A percentile compares a stretch with the other conserved stretches of the same genome.
These are phyloP conservation scores for Sebastes hubbsi DNA, from an alignment of 2,797 vertebrate genomes.

Conservation along the genomic window DNA sequence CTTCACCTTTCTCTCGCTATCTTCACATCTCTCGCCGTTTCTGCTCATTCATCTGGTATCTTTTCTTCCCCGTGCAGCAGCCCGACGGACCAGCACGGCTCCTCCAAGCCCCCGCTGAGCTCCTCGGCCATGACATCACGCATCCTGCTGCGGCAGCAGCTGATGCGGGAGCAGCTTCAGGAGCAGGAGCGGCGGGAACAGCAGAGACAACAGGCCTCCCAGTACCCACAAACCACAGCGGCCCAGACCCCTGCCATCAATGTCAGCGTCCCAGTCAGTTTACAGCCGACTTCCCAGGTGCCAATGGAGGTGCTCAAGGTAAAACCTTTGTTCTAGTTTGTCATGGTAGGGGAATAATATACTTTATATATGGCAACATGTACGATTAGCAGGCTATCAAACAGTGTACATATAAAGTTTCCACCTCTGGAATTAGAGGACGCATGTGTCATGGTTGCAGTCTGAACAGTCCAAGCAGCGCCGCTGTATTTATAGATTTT, in stretches of 20 bases:
- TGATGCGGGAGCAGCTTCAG: constrained; percentile 99
- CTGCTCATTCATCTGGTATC: constrained; percentile 18
- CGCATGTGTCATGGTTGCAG: constrained; percentile 67
- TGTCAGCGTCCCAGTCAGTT: constrained; percentile 86
- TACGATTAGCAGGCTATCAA: constrained; percentile 23
- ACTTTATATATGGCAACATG: background rate
- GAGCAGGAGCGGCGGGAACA: constrained; percentile 96
- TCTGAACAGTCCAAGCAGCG: constrained; percentile 32
- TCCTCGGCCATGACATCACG: constrained; percentile 96
- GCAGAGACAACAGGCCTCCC: constrained; percentile 88
- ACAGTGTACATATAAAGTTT: constrained; percentile 55
- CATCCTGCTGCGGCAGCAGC: constrained; percentile 96
- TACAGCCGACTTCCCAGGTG: constrained; percentile 89
- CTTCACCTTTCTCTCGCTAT: background rate
- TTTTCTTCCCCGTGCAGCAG: constrained; percentile 74
- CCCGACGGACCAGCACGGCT: constrained; percentile 90
- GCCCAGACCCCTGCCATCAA: constrained; percentile 95
- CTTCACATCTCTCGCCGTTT: background rate
- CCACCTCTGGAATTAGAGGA: constrained; percentile 63
- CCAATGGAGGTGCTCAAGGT: constrained; percentile 99
- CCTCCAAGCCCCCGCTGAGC: constrained; percentile 95
- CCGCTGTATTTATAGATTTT: constrained; percentile 66
- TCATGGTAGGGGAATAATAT: background rate
- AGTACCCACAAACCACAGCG: constrained; percentile 88
- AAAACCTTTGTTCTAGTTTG: constrained; percentile 34